phyloP scores from a whole-genome alignment of 1,140 invertebrate genomes.

The Cyphomyrmex costatus region DNA sequence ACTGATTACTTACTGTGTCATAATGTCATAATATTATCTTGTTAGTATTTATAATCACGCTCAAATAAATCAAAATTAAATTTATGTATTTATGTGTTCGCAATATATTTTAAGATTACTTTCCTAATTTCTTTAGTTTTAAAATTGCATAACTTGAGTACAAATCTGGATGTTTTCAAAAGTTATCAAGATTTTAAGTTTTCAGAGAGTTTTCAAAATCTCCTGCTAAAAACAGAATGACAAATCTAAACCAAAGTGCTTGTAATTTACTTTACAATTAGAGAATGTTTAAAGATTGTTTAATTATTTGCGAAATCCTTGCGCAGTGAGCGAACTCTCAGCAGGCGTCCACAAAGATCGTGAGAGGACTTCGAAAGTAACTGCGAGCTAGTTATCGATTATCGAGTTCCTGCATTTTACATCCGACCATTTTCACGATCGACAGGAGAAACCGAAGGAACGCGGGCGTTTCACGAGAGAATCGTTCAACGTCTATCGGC shows the following conservation, averaged over 20 bases:
- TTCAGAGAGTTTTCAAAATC: too few species aligned
- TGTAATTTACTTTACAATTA: conserved; percentile 32
- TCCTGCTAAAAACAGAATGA: background rate
- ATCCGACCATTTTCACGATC: conserved; percentile 59
- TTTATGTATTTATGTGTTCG: background rate
- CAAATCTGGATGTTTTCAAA: too few species aligned
- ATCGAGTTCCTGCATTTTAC: conserved; percentile 63
- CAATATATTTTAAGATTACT: background rate
- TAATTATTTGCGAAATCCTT: conserved; percentile 51
- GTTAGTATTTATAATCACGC: background rate
- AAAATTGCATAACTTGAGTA: background rate
- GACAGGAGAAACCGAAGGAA: conserved; percentile 38
- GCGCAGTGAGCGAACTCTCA: conserved; percentile 30
- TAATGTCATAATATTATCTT: background rate
- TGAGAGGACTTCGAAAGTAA: conserved; percentile 50
- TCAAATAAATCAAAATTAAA: conserved; percentile 5
- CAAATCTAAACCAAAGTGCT: background rate
- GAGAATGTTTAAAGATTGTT: conserved; percentile 15
- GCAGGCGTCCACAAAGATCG: conserved; percentile 52
- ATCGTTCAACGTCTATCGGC: conserved; percentile 48
- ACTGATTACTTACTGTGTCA: background rate
- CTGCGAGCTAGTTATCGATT: conserved; percentile 63
- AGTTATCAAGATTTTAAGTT: background rate
- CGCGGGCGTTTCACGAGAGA: conserved; percentile 52
- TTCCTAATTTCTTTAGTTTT: background rate